Percentiles rank a stretch among this genome's conserved stretches.
Evolutionary conservation across 2,888 invertebrate species (phyloP).

Genomic region (Luperina nickerlii): DNA sequence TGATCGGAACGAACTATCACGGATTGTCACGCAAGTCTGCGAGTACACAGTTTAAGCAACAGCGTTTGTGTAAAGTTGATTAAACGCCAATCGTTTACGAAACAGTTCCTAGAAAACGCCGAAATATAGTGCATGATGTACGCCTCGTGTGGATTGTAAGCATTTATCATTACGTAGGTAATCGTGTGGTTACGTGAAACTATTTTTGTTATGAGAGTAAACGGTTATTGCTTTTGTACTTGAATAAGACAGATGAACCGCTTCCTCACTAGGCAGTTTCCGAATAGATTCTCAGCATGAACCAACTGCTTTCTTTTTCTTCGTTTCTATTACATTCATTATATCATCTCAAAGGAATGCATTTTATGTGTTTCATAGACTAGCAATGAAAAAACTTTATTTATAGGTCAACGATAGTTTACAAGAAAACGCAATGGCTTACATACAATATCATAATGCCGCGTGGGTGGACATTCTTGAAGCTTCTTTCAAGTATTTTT

Average conservation of each 20-base stretch:
- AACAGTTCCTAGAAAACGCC: slow-evolving; percentile 69
- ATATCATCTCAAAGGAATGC: slow-evolving; percentile 31
- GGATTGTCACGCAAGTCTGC: slow-evolving; percentile 81
- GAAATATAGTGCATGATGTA: slow-evolving; percentile 60
- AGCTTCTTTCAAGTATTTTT: slow-evolving; percentile 49
- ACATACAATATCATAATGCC: slow-evolving; percentile 26
- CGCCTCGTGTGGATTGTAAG: slow-evolving; percentile 43
- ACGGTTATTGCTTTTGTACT: slow-evolving; percentile 21
- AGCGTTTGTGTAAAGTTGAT: slow-evolving; percentile 63
- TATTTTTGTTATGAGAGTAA: slow-evolving; percentile 33
- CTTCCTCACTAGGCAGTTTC: slow-evolving; percentile 8
- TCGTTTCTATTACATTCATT: neutral
- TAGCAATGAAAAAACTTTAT: slow-evolving; percentile 40
- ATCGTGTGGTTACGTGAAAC: slow-evolving; percentile 24
- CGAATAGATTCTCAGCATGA: slow-evolving; percentile 4
- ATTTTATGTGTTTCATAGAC: slow-evolving; percentile 32
- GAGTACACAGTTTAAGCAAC: slow-evolving; percentile 75
- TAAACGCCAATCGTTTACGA: slow-evolving; percentile 67
- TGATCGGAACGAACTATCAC: slow-evolving; percentile 75
- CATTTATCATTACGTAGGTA: slow-evolving; percentile 53
- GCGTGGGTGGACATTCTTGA: slow-evolving; percentile 53
- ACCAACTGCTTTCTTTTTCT: neutral
- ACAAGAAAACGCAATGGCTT: slow-evolving; percentile 43
- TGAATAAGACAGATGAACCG: slow-evolving; percentile 18
- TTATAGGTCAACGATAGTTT: slow-evolving; percentile 44